phyloP scores from a whole-genome alignment of 2,113 vertebrate genomes.

The Protobothrops mucrosquamatus region DNA sequence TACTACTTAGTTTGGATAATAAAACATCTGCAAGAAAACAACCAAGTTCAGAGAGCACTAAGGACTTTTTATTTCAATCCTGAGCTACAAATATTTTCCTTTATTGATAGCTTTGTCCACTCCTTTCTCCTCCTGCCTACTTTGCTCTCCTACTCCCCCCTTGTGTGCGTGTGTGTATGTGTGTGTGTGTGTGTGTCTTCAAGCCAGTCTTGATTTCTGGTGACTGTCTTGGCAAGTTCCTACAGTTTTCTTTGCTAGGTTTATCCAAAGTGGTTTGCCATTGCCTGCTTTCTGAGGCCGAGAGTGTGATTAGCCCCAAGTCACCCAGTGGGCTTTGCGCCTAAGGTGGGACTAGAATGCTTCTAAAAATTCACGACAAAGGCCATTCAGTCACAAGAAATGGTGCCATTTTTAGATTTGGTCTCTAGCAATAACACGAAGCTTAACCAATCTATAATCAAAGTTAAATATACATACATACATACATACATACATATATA shows the following conservation, averaged over 20 bases:
- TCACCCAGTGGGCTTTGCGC: not conserved
- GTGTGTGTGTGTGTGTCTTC: not conserved
- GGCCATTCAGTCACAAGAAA: not conserved
- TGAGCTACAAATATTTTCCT: too few species aligned
- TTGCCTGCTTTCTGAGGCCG: not conserved
- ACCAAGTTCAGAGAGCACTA: too few species aligned
- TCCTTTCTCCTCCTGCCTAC: not conserved
- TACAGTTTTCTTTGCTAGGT: not conserved
- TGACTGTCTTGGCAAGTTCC: not conserved
- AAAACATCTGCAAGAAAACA: too few species aligned
- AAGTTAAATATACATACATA: not conserved
- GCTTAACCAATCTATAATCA: not conserved
- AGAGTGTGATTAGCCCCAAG: not conserved
- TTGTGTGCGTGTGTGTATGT: not conserved
- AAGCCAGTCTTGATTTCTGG: not conserved
- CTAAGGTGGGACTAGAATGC: not conserved
- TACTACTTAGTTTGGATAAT: too few species aligned
- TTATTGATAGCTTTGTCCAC: too few species aligned
- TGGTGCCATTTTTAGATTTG: not conserved
- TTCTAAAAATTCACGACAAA: not conserved
- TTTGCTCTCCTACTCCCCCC: not conserved
- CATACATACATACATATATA: not conserved
- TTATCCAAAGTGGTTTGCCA: not conserved
- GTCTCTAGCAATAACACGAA: not conserved
- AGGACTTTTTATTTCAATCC: too few species aligned